Base-by-base conservation (phyloP, 2,888 invertebrate genomes). In the Heteromurus nitidus region DNA sequence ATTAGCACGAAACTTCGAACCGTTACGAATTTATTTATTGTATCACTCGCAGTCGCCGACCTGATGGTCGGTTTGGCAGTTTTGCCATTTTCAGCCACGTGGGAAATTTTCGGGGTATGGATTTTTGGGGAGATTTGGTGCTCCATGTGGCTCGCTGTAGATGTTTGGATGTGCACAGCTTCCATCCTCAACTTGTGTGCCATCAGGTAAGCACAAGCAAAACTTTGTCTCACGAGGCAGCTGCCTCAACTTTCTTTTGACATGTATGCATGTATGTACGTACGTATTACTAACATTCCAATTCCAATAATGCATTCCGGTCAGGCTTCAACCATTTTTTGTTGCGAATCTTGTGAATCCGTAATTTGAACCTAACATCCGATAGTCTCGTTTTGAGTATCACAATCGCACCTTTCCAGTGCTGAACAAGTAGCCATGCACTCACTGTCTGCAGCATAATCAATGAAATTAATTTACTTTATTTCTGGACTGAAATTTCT, bases 111-210 rank as follows among this genome's bases (percentile, higher is more conserved):
- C 50, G 91, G 96, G 94, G 94, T 96, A 89, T 99, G 99, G 99
- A 95, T 98, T 88, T 99, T 98, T 89, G 98, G 98, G 67, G 94
- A 95, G 89, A 92, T 96, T 58, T 97, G 98, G 96, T 99, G 98
- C 90, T 95, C 95, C 82, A 93, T 97, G 86, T 99, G 98, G 98
- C 91, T 99, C 84, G 98, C 98, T 0, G 93, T 98, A 77, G 99
- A 99, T 90, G 98, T 99, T 13, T 97, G 98, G 96, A 95, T 98
- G 95, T 98, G 98, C 91, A 99, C 99, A 0, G 97, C 74, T 18
- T 73, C 85, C 36, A 86, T 86, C 9, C 83, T 86, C 58, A 85
- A 85, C 47, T 62, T 85, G 30, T 84, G 84, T 60, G 86, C 86
- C 44, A 85, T 86, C 58, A 84, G 72, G 82, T 73, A 81, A 77